Base-by-base conservation (phyloP, 64 coral and sea anemone species). In the Pachyseris speciosa region DNA sequence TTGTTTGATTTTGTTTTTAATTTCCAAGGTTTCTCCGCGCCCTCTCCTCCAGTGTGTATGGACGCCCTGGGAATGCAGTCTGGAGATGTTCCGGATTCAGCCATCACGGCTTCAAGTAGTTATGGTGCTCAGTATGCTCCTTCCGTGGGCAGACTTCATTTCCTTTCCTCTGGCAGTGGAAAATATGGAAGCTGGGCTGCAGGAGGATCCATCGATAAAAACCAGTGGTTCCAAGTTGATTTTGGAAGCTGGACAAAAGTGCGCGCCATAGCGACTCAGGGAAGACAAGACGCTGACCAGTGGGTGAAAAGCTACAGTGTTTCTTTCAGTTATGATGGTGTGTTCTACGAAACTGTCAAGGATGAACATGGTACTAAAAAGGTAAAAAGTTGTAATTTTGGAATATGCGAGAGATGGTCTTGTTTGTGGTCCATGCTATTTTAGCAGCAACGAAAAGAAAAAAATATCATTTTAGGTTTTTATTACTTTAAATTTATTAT, bases 191-290 rank as follows among this genome's bases (percentile, higher is more conserved):
- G 77, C 20, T 91, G 89, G 89, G 66, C 75, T 24, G 89, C 89
- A 9, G 48, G 27, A 9, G 48, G 27, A 24, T 13, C 63, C 9
- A 91, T 72, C n/a, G 36, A 91, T 38, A 24, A 1, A 20, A 26
- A 73, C 22, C 89, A 91, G 37, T 91, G 48, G 64, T 64, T 91
- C 24, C 89, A 91, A 53, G 78, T 91, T 13, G 78, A 91, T 63
- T 83, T 91, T 61, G 76, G 75, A 26, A 69, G 22, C 47, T 83
- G 50, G 64, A 49, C 78, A 7, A 38, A 72, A 28, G 43, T 91
- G 7, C 69, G 43, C 11, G 40, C 41, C 10, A 45, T 91, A 4
- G 88, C 64, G 0, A 91, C 77, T 0, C 88, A 91, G n/a, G 88
- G 88, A 51, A 57, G 75, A 22, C 75, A 80, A 36, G 50, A 80